Conservation (phyloP, 1,140 invertebrate genomes). For the Macrobrachium nipponense region DNA sequence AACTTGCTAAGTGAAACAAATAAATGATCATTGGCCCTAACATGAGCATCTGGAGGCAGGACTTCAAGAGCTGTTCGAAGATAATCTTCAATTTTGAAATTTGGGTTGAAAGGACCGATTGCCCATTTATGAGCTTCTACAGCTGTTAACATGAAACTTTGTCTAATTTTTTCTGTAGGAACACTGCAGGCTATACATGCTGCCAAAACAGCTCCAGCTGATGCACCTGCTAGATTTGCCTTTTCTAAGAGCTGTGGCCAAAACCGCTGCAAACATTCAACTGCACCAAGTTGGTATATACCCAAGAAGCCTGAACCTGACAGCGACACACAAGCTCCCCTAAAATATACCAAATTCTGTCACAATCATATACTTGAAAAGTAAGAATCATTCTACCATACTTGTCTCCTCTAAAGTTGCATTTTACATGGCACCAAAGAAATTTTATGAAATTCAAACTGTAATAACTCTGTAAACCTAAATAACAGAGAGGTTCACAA, state of each 20-base stretch:
- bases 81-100: conserved; percentile 90
- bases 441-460: too few species aligned
- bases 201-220: conserved; percentile 56
- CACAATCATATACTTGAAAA: background rate
- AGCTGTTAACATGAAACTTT: conserved; percentile 85
- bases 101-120: conserved; percentile 94
- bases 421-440: too few species aligned
- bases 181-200: conserved; percentile 47
- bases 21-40: conserved; percentile 86
- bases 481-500: too few species aligned
- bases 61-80: conserved; percentile 84
- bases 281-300: conserved; percentile 54
- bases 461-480: too few species aligned
- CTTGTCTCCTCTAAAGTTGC: too few species aligned
- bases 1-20: conserved; percentile 94
- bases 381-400: too few species aligned
- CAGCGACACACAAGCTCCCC: conserved; percentile 47
- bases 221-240: conserved; percentile 50
- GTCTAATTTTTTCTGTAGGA: conserved; percentile 74
- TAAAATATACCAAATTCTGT: conserved; percentile 30
- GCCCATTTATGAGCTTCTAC: conserved; percentile 85
- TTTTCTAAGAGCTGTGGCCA: conserved; percentile 24
- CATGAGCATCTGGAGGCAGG: conserved; percentile 91
- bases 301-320: conserved; percentile 61
- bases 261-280: conserved; percentile 50